Evolutionary conservation across 2,797 vertebrate genomes (phyloP).

Genomic region (Coregonus suidteri): DNA sequence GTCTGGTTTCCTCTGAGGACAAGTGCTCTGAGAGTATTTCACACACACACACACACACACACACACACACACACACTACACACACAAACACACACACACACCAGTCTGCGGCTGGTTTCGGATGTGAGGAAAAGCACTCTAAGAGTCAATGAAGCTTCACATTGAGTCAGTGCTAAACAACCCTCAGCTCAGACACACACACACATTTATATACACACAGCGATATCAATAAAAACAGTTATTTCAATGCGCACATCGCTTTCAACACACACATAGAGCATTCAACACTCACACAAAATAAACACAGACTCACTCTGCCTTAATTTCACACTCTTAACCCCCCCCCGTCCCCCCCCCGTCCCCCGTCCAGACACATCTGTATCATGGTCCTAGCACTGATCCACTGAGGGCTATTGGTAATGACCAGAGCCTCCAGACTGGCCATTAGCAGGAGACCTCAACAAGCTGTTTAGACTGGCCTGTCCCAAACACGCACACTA

Average conservation of each 20-base stretch:
- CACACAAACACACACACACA: too few relatives aligned
- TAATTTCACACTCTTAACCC: neutral
- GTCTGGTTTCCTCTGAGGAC: neutral
- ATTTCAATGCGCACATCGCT: too few relatives aligned
- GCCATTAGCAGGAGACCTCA: slow-evolving; percentile 17
- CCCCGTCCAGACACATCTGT: neutral
- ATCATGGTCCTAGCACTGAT: slow-evolving; percentile 60
- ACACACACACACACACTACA: neutral
- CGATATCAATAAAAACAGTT: too few relatives aligned
- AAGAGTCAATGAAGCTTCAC: neutral
- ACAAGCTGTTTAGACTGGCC: slow-evolving; percentile 33
- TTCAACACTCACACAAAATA: neutral
- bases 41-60: too few relatives aligned
- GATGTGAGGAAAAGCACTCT: neutral
- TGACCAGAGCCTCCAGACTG: slow-evolving; percentile 63
- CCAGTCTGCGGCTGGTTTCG: neutral
- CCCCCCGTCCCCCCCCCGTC: too few relatives aligned
- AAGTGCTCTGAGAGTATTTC: neutral
- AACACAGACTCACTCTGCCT: neutral
- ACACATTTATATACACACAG: too few relatives aligned
- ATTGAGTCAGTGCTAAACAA: too few relatives aligned
- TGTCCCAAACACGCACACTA: neutral
- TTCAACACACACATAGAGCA: too few relatives aligned
- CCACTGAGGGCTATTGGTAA: slow-evolving; percentile 72
- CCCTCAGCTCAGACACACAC: too few relatives aligned